Evolutionary conservation across 2,888 invertebrate species (phyloP), one percentile per base, ranked within the genome.

Genomic region (Caradrina clavipalpis): DNA sequence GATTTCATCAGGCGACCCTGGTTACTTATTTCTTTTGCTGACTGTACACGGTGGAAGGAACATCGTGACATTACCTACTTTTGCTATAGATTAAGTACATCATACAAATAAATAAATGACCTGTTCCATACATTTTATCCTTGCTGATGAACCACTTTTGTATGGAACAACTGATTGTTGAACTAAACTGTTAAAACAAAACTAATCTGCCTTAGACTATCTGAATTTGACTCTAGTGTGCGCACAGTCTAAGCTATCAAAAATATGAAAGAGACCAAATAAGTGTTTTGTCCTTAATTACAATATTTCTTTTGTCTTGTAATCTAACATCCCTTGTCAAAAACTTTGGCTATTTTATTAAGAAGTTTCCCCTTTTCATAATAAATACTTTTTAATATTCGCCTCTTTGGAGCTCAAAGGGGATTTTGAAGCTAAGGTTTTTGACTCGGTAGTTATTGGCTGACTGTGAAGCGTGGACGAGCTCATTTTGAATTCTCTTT

Each of bases 351-450:
- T 71, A 60, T 73, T 81, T 76, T 76, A 70, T 70, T 49, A 72
- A 63, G 42, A 73, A 73, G 54, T 73, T 71, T 26, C 19, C 66
- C 66, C 53, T 68, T 69, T 68, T 58, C n/a, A n/a, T 58, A 70
- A 72, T 73, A 75, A 80, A 80, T 73, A 73, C 65, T 65, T 80
- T 82, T 81, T 81, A 76, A 81, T 79, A 81, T 79, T 76, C 60
- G 50, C 60, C n/a, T 69, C 51, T 70, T 54, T 35, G 26, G 58
- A 57, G 60, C 70, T 78, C 76, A 76, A 73, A 76, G 61, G 11
- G 58, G 70, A 67, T 65, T n/a, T 66, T 53, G 26, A 57, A 17
- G n/a, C 56, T 15, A 54, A 13, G 19, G 57, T 50, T 26, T 26
- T 63, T 71, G 53, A 35, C 56, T 47, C 55, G 15, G 15, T 35